Base-by-base conservation (phyloP, 2,797 vertebrate genomes). In the Forpus xanthops region DNA sequence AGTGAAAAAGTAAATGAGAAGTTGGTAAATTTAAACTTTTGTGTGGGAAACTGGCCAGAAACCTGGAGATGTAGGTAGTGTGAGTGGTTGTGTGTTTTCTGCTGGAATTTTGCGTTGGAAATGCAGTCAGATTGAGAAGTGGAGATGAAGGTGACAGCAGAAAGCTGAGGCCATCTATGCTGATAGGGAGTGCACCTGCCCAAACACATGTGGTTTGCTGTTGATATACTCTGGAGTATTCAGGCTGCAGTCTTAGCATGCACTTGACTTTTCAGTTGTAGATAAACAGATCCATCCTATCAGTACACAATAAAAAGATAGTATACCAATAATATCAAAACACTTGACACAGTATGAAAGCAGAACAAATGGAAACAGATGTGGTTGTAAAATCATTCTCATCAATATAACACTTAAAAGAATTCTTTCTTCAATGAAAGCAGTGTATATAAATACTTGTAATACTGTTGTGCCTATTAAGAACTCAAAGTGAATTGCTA, bases 381-480 rank as follows among this genome's bases (percentile, higher is more conserved):
- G 28, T 65, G 61, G 24, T 30, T 68, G 25, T 37, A 73, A 87
- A 87, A 45, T n/a, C 3, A 8, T 87, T 81, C 67, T 55, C 16
- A 20, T 64, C 45, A 65, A 11, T 20, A n/a, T 73, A 68, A 30
- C 61, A 53, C 56, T 85, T 64, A 76, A 45, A 78, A 71, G 50
- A 84, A 24, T 37, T 72, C 52, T 77, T 84, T 91, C 55, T 73
- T 75, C 87, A 76, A 6, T 70, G 42, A 70, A 74, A 78, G 56
- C n/a, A 47, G 15, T 35, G 15, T 73, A 50, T 66, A 56, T 68
- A 72, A 62, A 56, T 50, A 42, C 74, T 82, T 90, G 68, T 77
- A 50, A 71, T 70, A 49, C n/a, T 47, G 8, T 49, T 78, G 35
- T 67, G 72, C 20, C 42, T 61, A n/a, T 42, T 50, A 61, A 61